phyloP scores from a whole-genome alignment of 2,113 vertebrate species.

The Entomyzon cyanotis region DNA sequence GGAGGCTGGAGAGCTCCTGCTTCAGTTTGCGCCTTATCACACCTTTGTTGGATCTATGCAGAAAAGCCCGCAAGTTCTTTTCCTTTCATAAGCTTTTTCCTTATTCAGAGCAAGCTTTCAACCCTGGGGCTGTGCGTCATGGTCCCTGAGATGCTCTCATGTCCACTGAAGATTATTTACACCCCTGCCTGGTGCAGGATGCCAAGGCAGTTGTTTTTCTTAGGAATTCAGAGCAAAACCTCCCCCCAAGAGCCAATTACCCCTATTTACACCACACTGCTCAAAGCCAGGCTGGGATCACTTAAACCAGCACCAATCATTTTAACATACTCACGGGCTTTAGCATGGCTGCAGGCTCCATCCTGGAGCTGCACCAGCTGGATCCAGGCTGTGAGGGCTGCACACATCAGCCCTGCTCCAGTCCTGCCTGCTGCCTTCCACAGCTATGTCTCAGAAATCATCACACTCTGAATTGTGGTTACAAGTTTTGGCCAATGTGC shows the following conservation, averaged over 20 bases:
- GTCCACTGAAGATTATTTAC: not conserved
- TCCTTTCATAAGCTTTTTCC: not conserved
- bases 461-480: fast-evolving
- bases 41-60: not conserved
- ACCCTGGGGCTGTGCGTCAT: fast-evolving
- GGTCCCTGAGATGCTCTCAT: fast-evolving
- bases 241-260: not conserved
- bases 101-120: not conserved
- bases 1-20: not conserved
- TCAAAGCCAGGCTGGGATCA: not conserved
- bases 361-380: not conserved
- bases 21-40: fast-evolving
- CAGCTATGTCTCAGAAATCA: fast-evolving
- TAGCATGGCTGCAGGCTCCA: not conserved
- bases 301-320: not conserved
- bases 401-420: not conserved
- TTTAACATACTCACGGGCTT: not conserved
- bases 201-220: not conserved
- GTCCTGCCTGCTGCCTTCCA: not conserved
- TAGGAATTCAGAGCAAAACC: not conserved
- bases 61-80: not conserved
- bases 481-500: not conserved
- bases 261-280: fast-evolving
- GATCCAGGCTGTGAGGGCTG: not conserved
- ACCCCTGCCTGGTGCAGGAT: fast-evolving